Percentiles rank a stretch among this genome's conserved stretches.
Evolutionary conservation across 2,888 invertebrate species (phyloP).

Genomic region (Craniophora ligustri): DNA sequence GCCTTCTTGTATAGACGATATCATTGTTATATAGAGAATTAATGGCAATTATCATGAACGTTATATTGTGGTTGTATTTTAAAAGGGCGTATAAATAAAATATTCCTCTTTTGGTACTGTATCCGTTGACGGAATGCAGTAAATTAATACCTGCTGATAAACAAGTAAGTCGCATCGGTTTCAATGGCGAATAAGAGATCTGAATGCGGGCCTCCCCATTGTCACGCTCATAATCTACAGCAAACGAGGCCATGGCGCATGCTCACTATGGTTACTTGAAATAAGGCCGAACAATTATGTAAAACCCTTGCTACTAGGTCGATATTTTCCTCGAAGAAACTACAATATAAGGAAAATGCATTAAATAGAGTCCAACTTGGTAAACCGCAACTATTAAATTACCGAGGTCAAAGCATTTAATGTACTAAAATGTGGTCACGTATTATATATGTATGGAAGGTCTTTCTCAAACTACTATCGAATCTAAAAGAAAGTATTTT

Average conservation of each 20-base stretch:
- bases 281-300: slow-evolving; percentile 61
- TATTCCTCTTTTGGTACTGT: not conserved
- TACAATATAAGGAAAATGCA: slow-evolving; percentile 46
- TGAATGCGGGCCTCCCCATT: slow-evolving; percentile 29
- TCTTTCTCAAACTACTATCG: not conserved
- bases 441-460: not conserved
- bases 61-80: not conserved
- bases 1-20: too few relatives aligned
- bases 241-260: slow-evolving; percentile 61
- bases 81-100: too few relatives aligned
- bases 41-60: not conserved
- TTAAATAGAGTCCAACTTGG: not conserved
- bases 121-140: not conserved
- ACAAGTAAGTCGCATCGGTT: slow-evolving; percentile 4
- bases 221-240: slow-evolving; percentile 20
- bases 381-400: slow-evolving; percentile 12
- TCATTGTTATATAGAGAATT: too few relatives aligned
- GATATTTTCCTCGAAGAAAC: slow-evolving; percentile 55
- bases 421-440: slow-evolving; percentile 4
- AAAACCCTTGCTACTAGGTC: slow-evolving; percentile 45
- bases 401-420: slow-evolving; percentile 16
- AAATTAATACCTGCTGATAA: not conserved
- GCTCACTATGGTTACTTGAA: slow-evolving; percentile 58
- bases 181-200: slow-evolving; percentile 25
- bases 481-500: too few relatives aligned